A percentile compares a stretch with the other conserved stretches of the same genome.
Evolutionary conservation across 2,113 vertebrate species (phyloP).

Genomic region (Origma solitaria): DNA sequence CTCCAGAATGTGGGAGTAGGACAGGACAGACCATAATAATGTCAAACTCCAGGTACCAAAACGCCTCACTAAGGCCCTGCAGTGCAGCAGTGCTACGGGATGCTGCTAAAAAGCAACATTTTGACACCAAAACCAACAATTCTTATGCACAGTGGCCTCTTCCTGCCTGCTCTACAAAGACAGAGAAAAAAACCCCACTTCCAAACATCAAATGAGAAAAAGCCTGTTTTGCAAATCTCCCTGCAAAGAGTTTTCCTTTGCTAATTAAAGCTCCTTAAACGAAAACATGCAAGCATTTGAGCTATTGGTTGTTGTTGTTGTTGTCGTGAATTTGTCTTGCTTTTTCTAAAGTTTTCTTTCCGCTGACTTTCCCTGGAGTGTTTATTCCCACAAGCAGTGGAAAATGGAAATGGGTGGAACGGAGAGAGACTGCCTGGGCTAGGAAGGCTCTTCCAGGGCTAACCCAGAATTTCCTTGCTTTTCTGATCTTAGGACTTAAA

Average conservation of each 20-base stretch:
- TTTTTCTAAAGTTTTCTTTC: slow-evolving; percentile 53
- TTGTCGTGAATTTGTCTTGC: slow-evolving; percentile 29
- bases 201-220: slow-evolving; percentile 34
- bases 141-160: background rate
- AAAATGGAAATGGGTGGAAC: background rate
- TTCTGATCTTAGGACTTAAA: slow-evolving; percentile 20
- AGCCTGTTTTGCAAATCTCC: slow-evolving; percentile 23
- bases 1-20: background rate
- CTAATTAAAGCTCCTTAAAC: slow-evolving; percentile 52
- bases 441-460: background rate
- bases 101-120: background rate
- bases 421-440: background rate
- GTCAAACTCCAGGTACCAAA: background rate
- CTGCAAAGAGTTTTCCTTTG: slow-evolving; percentile 47
- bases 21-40: background rate
- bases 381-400: slow-evolving; percentile 50
- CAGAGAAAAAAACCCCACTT: background rate
- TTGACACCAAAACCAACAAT: background rate
- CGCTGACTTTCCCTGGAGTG: slow-evolving; percentile 15
- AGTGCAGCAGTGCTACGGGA: background rate
- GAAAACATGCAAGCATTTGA: slow-evolving; percentile 27
- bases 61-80: background rate
- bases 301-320: slow-evolving; percentile 27
- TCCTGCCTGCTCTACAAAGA: background rate
- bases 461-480: slow-evolving; percentile 33